Evolutionary conservation across 2,113 vertebrate genomes (phyloP).

Genomic region (Chamaetylas fuelleborni): DNA sequence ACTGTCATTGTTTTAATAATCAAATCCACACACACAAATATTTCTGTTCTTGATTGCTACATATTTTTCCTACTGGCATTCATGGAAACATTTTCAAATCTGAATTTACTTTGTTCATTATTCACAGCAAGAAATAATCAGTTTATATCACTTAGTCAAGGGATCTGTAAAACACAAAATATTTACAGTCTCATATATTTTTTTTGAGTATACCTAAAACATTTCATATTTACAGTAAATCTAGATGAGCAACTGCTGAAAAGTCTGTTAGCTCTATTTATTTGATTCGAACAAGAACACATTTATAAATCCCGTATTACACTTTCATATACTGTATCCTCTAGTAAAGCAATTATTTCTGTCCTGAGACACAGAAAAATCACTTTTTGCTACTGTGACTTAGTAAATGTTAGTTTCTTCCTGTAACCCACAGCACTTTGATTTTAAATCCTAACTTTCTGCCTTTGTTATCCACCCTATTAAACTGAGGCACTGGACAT

Average conservation of each 20-base stretch:
- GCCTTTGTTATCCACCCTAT: slow-evolving; percentile 23
- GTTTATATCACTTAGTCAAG: not conserved
- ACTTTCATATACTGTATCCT: not conserved
- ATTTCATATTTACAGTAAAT: not conserved
- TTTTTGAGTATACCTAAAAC: not conserved
- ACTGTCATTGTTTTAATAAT: not conserved
- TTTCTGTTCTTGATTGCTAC: not conserved
- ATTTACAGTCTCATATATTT: not conserved
- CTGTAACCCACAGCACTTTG: not conserved
- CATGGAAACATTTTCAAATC: not conserved
- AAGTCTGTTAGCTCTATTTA: not conserved
- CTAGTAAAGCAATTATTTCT: not conserved
- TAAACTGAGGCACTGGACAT: slow-evolving; percentile 12
- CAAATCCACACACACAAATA: not conserved
- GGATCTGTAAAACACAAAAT: not conserved
- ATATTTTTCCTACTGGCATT: not conserved
- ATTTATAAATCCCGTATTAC: not conserved
- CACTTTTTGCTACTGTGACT: not conserved
- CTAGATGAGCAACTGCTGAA: not conserved
- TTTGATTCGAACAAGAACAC: not conserved
- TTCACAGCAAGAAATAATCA: not conserved
- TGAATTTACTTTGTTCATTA: slow-evolving; percentile 1
- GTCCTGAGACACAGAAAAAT: not conserved
- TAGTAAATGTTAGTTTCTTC: not conserved
- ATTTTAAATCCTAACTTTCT: slow-evolving; percentile 51